Evolutionary conservation across 2,113 vertebrate species (phyloP).

Genomic region (Carettochelys insculpta): DNA sequence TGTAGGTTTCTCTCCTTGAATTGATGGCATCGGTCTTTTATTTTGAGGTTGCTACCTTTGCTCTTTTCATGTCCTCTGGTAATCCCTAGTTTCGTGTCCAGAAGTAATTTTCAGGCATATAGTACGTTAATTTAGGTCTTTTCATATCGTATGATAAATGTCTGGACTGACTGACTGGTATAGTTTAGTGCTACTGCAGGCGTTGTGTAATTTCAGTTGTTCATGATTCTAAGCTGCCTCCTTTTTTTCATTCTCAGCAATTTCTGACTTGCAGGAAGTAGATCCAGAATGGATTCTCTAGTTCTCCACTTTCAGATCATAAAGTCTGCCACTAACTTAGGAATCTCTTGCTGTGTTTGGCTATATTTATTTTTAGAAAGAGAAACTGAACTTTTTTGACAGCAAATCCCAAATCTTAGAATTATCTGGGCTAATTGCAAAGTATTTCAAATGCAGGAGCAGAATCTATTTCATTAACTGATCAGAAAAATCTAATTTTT

Average conservation of each 20-base stretch:
- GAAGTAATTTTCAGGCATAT: not conserved
- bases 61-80: not conserved
- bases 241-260: not conserved
- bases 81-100: not conserved
- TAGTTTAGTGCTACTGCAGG: not conserved
- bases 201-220: not conserved
- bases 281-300: not conserved
- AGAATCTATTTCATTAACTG: not conserved
- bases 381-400: conserved; percentile 20
- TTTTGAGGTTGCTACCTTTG: not conserved
- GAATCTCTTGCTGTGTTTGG: not conserved
- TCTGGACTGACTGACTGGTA: not conserved
- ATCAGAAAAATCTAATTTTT: not conserved
- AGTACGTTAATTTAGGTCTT: not conserved
- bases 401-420: not conserved
- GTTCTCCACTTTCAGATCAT: not conserved
- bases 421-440: not conserved
- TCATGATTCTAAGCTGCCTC: not conserved
- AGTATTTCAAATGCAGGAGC: not conserved
- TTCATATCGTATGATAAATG: not conserved
- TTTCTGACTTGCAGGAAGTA: not conserved
- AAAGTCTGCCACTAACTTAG: not conserved
- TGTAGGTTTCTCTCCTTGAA: not conserved
- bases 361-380: conserved; percentile 1
- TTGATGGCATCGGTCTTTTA: not conserved